Percentiles rank a stretch among this genome's conserved stretches.
Conservation (phyloP, 2,797 vertebrate genomes). For the Pseudochromis fuscus region DNA sequence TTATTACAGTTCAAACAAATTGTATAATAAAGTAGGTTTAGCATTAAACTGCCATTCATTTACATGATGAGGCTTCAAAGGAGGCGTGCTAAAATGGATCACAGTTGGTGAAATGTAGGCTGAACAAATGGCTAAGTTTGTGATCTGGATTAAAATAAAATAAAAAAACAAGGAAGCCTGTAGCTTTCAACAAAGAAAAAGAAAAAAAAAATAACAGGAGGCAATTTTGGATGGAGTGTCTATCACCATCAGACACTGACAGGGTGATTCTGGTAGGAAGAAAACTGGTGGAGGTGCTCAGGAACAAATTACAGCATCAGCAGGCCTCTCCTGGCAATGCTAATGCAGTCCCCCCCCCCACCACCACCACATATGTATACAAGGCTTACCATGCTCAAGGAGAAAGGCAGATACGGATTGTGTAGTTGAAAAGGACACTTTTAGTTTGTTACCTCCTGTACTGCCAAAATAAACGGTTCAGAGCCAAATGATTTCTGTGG, state of each 20-base stretch:
- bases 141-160: slow-evolving; percentile 41
- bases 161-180: slow-evolving; percentile 29
- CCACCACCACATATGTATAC: slow-evolving; percentile 47
- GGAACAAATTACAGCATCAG: slow-evolving; percentile 72
- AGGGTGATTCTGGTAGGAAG: slow-evolving; percentile 66
- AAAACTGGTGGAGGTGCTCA: slow-evolving; percentile 50
- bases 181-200: slow-evolving; percentile 42
- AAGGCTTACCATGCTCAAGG: slow-evolving; percentile 46
- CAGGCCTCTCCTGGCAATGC: slow-evolving; percentile 70
- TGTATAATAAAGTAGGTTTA: slow-evolving; percentile 27
- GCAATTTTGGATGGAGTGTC: slow-evolving; percentile 61
- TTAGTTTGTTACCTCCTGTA: slow-evolving; percentile 52
- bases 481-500: slow-evolving; percentile 68
- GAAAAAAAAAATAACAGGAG: slow-evolving; percentile 46
- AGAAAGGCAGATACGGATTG: slow-evolving; percentile 56
- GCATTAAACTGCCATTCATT: slow-evolving; percentile 28
- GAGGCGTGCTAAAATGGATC: slow-evolving; percentile 48
- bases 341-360: slow-evolving; percentile 59
- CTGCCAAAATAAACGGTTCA: slow-evolving; percentile 71
- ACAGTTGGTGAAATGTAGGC: slow-evolving; percentile 29
- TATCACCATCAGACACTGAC: slow-evolving; percentile 65
- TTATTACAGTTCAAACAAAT: slow-evolving; percentile 38
- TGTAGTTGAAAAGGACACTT: slow-evolving; percentile 62
- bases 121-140: slow-evolving; percentile 34
- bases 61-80: slow-evolving; percentile 25